Percentiles rank a stretch among this genome's conserved stretches.
Evolutionary conservation across 1,140 invertebrate species (phyloP).

Genomic region (Mycetomoellerius zeteki): DNA sequence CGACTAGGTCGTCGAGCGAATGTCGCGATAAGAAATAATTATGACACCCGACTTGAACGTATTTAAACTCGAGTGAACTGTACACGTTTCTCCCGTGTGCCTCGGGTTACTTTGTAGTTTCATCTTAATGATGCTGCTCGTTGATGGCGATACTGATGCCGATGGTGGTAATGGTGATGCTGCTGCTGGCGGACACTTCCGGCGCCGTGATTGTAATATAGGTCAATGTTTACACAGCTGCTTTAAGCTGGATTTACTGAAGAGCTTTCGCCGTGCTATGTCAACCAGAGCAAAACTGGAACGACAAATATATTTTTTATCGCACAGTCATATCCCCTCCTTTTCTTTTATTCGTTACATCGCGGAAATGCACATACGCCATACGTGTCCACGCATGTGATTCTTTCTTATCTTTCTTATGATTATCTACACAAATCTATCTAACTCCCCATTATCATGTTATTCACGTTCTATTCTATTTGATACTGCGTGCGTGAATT

Average conservation of each 20-base stretch:
- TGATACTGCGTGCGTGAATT: background rate
- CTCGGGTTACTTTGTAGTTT: constrained; percentile 68
- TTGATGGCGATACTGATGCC: constrained; percentile 28
- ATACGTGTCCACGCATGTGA: background rate
- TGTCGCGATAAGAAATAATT: constrained; percentile 56
- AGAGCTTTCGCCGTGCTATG: constrained; percentile 83
- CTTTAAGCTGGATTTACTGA: constrained; percentile 86
- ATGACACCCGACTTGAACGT: constrained; percentile 43
- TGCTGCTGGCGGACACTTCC: constrained; percentile 29
- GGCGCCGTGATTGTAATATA: constrained; percentile 84
- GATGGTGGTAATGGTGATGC: constrained; percentile 46
- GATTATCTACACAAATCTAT: background rate
- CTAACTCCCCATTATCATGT: background rate
- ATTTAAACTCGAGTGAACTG: constrained; percentile 24
- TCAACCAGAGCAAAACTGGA: constrained; percentile 84
- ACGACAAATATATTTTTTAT: constrained; percentile 84
- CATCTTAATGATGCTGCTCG: constrained; percentile 39
- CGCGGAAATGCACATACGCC: constrained; percentile 41
- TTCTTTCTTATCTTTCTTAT: background rate
- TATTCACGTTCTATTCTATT: background rate
- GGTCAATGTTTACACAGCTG: constrained; percentile 86
- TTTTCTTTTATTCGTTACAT: constrained; percentile 49
- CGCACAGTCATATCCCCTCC: constrained; percentile 31
- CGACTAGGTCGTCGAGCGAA: background rate
- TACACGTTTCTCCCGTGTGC: constrained; percentile 13